Base-by-base conservation (phyloP, 2,113 vertebrate species). In the Solea senegalensis region DNA sequence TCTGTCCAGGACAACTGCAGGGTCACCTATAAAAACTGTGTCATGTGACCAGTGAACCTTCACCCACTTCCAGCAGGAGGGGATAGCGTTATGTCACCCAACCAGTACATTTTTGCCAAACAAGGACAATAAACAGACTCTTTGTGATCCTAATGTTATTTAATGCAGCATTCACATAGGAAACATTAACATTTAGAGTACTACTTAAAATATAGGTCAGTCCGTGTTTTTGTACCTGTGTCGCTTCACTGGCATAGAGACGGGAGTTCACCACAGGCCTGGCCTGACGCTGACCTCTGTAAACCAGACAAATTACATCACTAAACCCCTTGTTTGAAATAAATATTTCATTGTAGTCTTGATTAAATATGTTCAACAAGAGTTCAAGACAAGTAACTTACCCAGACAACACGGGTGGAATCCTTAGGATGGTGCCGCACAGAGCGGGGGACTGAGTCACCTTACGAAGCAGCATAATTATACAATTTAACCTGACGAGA, bases 21-120 rank as follows among this genome's bases (percentile, higher is more conserved):
- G 61, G 85, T 80, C 81, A 89, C 86, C 80, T 92, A 79, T 72
- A 78, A 78, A 12, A 10, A 14, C 10, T 3, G 21, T 2, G 34
- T 84, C 84, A 92, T 10, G 81, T 92, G 91, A 91, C 56, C 65
- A 9, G 5, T 91, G 89, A 93, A 88, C 92, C 91, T 92, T 94
- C 68, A 65, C 83, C 94, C 58, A 93, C 73, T 84, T 93, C 60
- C 40, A 21, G 21, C 0, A 4, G 69, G 65, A 53, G 69, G 60
- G 45, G 56, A 11, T 5, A 1, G 9, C 2, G 64, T 81, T 76
- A 78, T 67, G 12, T 69, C 69, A 58, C 12, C 7, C 13, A 6
- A 5, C 4, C 13, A 0, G 1, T 3, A 7, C 7, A 9, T 27
- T 41, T 21, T 13, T 1, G 3, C 46, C 26, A 49, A 43, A 65